A percentile compares a stretch with the other conserved stretches of the same genome.
Evolutionary conservation across 2,888 invertebrate genomes (phyloP).

Genomic region (Nudaria mundana): DNA sequence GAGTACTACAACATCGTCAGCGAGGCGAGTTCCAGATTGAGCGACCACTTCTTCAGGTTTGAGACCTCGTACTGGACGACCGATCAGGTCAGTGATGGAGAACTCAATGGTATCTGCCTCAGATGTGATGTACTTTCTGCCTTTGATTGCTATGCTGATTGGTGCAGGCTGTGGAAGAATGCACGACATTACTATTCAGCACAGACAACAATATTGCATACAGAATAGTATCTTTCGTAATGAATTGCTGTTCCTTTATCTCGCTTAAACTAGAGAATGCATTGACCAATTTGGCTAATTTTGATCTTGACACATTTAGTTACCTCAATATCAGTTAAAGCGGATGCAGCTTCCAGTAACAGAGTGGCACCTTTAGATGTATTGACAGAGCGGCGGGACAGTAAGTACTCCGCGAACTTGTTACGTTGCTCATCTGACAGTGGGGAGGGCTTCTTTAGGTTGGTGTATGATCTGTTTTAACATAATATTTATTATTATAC

Average conservation of each 20-base stretch:
- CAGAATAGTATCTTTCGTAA: not conserved
- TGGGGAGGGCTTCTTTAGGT: slow-evolving; percentile 71
- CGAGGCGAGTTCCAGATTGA: slow-evolving; percentile 87
- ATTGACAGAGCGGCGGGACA: slow-evolving; percentile 94
- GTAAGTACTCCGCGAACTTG: slow-evolving; percentile 94
- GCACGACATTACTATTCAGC: not conserved
- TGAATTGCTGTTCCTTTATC: not conserved
- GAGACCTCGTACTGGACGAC: slow-evolving; percentile 84
- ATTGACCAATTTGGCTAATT: not conserved
- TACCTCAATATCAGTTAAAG: slow-evolving; percentile 86
- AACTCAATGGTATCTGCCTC: slow-evolving; percentile 88
- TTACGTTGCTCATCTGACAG: slow-evolving; percentile 89
- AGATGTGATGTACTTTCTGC: slow-evolving; percentile 88
- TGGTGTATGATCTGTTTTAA: slow-evolving; percentile 60
- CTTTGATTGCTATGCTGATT: slow-evolving; percentile 90
- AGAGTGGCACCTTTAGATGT: slow-evolving; percentile 91
- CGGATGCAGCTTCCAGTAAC: slow-evolving; percentile 88
- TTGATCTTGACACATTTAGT: too few species aligned
- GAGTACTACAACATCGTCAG: slow-evolving; percentile 88
- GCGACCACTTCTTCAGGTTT: slow-evolving; percentile 85
- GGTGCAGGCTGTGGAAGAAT: slow-evolving; percentile 84
- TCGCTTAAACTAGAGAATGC: too few species aligned
- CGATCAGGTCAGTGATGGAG: slow-evolving; percentile 88
- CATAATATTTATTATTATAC: too few species aligned
- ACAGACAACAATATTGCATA: too few species aligned